Conservation (phyloP, 2,113 vertebrate species). For the Mola mola region DNA sequence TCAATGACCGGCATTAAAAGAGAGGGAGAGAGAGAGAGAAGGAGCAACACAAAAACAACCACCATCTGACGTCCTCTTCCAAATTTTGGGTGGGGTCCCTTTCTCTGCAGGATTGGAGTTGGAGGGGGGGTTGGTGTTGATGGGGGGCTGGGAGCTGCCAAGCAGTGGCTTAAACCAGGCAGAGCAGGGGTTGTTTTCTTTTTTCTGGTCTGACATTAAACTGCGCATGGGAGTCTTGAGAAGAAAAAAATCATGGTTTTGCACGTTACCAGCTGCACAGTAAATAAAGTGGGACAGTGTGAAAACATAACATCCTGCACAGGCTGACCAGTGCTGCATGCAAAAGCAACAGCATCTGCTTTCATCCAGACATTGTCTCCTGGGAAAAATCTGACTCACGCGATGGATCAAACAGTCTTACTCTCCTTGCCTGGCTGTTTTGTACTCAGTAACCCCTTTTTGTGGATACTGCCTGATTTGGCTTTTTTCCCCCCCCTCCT, state of each 20-base stretch:
- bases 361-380: slow-evolving; percentile 52
- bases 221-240: slow-evolving; percentile 50
- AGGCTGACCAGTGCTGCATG: slow-evolving; percentile 21
- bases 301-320: slow-evolving; percentile 49
- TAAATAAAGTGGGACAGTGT: slow-evolving; percentile 43
- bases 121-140: slow-evolving; percentile 26
- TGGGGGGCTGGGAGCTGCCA: slow-evolving; percentile 53
- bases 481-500: slow-evolving; percentile 36
- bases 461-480: slow-evolving; percentile 45
- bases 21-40: slow-evolving; percentile 11
- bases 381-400: slow-evolving; percentile 62
- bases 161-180: slow-evolving; percentile 50
- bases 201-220: slow-evolving; percentile 48
- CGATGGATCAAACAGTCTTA: slow-evolving; percentile 52
- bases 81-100: slow-evolving; percentile 70
- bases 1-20: background rate
- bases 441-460: slow-evolving; percentile 55
- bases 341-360: slow-evolving; percentile 47
- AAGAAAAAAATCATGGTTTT: slow-evolving; percentile 56
- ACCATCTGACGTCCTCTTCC: slow-evolving; percentile 41
- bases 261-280: slow-evolving; percentile 45
- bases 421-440: slow-evolving; percentile 39
- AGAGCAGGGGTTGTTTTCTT: slow-evolving; percentile 45
- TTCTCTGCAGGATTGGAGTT: slow-evolving; percentile 49
- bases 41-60: slow-evolving; percentile 55